Evolutionary conservation across 2,113 vertebrate genomes (phyloP).

Genomic region (Phycodurus eques): DNA sequence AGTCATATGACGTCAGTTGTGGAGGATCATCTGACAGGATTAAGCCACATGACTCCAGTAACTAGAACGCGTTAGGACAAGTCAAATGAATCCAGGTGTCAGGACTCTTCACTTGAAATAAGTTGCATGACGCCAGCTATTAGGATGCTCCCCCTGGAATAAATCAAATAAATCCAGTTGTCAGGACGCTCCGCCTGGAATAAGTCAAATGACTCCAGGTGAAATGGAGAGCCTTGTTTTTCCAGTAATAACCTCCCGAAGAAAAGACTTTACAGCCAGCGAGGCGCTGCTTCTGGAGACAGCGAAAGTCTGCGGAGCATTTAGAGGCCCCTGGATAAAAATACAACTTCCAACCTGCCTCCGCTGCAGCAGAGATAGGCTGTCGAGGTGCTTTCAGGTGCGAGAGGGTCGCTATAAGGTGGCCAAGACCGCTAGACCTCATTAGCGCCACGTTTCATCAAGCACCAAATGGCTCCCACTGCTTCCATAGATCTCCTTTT

Average conservation of each 20-base stretch:
- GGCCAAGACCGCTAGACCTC: conserved; percentile 59
- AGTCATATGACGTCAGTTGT: too few relatives aligned
- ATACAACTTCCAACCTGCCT: conserved; percentile 64
- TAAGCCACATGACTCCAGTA: too few relatives aligned
- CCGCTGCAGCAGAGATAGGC: conserved; percentile 48
- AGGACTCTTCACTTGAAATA: too few relatives aligned
- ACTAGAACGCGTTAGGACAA: not conserved
- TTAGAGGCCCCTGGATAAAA: conserved; percentile 58
- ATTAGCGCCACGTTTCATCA: conserved; percentile 67
- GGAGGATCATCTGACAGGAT: too few relatives aligned
- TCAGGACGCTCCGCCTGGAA: not conserved
- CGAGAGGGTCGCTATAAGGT: conserved; percentile 28
- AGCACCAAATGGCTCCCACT: conserved; percentile 40
- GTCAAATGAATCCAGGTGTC: too few relatives aligned
- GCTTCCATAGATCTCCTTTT: conserved; percentile 31
- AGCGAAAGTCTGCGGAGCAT: conserved; percentile 43
- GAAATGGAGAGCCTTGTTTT: conserved; percentile 37
- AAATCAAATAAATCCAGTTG: not conserved
- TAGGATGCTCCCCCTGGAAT: not conserved
- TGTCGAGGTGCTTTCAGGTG: conserved; percentile 53
- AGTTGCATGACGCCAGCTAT: too few relatives aligned
- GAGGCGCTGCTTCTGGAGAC: conserved; percentile 42
- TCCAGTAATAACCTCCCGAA: conserved; percentile 52
- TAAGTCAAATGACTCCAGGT: not conserved
- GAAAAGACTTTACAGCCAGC: conserved; percentile 40